Evolutionary conservation across 1,140 invertebrate species (phyloP).

Genomic region (Psilanteris sp.): DNA sequence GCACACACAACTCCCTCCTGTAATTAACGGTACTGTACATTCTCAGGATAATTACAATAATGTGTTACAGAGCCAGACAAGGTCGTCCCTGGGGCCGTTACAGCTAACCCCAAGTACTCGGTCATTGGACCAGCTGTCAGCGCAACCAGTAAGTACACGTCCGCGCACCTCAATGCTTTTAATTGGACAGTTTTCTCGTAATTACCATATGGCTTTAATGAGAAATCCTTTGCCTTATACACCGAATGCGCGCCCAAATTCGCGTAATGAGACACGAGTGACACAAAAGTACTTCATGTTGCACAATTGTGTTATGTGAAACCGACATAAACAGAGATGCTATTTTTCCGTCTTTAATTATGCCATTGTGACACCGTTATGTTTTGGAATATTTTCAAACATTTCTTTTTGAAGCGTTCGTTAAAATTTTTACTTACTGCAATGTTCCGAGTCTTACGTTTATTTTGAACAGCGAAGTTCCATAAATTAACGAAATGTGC

Average conservation of each 20-base stretch:
- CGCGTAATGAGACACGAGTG: conserved; percentile 27
- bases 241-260: conserved; percentile 6
- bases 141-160: conserved; percentile 80
- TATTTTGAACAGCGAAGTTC: too few species aligned
- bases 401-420: too few species aligned
- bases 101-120: conserved; percentile 77
- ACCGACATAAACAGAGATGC: background rate
- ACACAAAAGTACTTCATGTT: conserved; percentile 1
- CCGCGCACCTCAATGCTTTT: conserved; percentile 37
- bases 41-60: conserved; percentile 80
- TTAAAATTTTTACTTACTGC: too few species aligned
- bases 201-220: conserved; percentile 52
- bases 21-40: conserved; percentile 80
- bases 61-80: conserved; percentile 80
- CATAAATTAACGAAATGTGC: too few species aligned
- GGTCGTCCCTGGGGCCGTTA: conserved; percentile 76
- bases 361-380: too few species aligned
- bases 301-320: conserved; percentile 2
- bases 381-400: background rate
- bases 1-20: conserved; percentile 70
- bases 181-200: conserved; percentile 55
- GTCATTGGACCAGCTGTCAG: conserved; percentile 81
- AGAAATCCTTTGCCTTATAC: conserved; percentile 33
- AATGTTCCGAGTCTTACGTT: too few species aligned
- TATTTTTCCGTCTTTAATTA: background rate